Conservation (phyloP, 1,140 invertebrate genomes). For the Campoletis sonorensis region DNA sequence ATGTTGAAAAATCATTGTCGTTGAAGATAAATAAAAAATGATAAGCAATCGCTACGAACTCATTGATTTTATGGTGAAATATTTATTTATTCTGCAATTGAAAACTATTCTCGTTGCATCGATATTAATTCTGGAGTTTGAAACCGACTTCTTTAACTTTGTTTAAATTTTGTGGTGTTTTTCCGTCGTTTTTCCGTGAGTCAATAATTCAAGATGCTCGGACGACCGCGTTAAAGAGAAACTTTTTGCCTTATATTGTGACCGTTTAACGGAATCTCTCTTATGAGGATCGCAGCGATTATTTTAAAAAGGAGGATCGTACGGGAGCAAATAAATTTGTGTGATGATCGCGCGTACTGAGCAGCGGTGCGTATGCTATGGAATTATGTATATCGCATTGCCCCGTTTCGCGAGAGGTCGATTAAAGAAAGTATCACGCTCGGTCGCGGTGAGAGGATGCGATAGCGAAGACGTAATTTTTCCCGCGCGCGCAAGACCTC, state of each 20-base stretch:
- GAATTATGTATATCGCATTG: neutral
- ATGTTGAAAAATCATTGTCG: too few relatives aligned
- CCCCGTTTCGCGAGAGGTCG: conserved; percentile 18
- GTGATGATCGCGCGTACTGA: neutral
- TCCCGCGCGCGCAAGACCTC: neutral
- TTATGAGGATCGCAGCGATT: neutral
- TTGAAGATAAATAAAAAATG: too few relatives aligned
- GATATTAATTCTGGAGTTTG: too few relatives aligned
- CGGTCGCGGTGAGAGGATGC: conserved; percentile 27
- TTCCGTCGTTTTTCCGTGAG: too few relatives aligned
- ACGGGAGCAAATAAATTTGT: neutral
- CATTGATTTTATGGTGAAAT: too few relatives aligned
- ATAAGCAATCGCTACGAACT: too few relatives aligned
- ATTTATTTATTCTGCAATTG: too few relatives aligned
- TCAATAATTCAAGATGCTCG: neutral
- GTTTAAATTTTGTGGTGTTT: too few relatives aligned
- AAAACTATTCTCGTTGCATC: too few relatives aligned
- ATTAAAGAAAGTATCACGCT: conserved; percentile 41
- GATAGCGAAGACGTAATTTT: conserved; percentile 30
- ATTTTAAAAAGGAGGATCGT: neutral
- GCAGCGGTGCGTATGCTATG: neutral
- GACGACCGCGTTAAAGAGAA: neutral
- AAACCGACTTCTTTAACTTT: too few relatives aligned
- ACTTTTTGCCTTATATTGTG: neutral
- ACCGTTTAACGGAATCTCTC: neutral